Base-by-base conservation (phyloP, 2,797 vertebrate species). In the Sebastes umbrosus region DNA sequence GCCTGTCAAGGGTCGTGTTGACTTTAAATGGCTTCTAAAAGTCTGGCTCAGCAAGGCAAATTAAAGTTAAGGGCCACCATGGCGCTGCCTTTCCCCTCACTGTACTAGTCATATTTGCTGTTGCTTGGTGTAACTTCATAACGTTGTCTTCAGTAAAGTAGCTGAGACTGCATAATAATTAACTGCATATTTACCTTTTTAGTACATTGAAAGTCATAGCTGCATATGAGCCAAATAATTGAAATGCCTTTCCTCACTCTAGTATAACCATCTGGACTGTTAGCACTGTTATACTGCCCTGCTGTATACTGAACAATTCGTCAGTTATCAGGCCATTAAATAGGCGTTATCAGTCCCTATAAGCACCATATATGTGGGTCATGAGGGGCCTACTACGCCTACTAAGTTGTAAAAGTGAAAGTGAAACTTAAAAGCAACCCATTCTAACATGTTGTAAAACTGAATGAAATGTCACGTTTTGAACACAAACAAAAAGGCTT, bases 11-110 rank as follows among this genome's bases (percentile, higher is more conserved):
- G 59, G 34, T 68, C 78, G 73, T 76, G 68, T 71, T 63, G 62
- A 77, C 69, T 87, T 85, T 77, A 80, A 86, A 83, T 82, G 69
- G 50, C 64, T 79, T 71, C 69, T 65, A 24, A 84, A 66, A 57
- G 39, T 83, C 63, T 84, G 69, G 24, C 50, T 76, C 36, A 54
- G 69, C 59, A 77, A 73, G 9, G 46, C 50, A 8, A 66, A 27
- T 64, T 12, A 27, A 86, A 71, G n/a, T 75, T 81, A 79, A 82
- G 86, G 74, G 46, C 73, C 58, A 64, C 29, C 73, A 80, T 68
- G 24, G 58, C 13, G 60, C 29, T 73, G 22, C 46, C 8, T 75
- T 78, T 58, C 18, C 55, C 50, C 34, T 71, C n/a, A 69, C n/a
- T 74, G 25, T 75, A 8, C 24, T 50, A 6, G 39, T 63, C 10